These are phyloP conservation scores for Periparus ater DNA, from an alignment of 2,797 vertebrate species.

Conservation along the genomic window DNA sequence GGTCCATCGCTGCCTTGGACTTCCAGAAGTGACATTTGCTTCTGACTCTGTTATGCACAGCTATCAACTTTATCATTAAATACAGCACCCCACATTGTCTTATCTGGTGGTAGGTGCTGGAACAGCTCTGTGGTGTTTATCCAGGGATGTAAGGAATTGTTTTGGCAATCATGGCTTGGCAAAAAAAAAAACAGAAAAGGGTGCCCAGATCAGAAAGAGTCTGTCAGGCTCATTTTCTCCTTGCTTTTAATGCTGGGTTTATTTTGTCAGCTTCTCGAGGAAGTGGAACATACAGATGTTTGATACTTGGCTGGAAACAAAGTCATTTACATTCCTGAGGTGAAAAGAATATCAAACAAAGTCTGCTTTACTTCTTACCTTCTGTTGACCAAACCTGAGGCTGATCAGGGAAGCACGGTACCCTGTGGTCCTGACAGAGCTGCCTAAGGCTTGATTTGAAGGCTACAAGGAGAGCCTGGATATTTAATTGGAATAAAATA, in stretches of 20 bases:
- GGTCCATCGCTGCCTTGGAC: background rate
- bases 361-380: background rate
- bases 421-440: background rate
- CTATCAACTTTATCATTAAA: background rate
- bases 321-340: constrained; percentile 14
- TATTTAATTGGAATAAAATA: background rate
- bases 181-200: constrained; percentile 33
- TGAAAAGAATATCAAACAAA: background rate
- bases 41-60: background rate
- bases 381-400: background rate
- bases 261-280: constrained; percentile 61
- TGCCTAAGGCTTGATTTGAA: background rate
- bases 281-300: constrained; percentile 8
- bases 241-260: constrained; percentile 46
- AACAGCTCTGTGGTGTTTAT: background rate
- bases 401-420: background rate
- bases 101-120: constrained; percentile 4
- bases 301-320: constrained; percentile 38
- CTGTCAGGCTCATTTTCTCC: constrained; percentile 62
- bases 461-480: background rate
- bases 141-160: background rate
- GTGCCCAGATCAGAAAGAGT: constrained; percentile 12
- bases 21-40: background rate
- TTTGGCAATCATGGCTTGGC: constrained; percentile 45
- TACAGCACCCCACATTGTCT: background rate